Evolutionary conservation across 1,140 invertebrate genomes (phyloP), one percentile per base, ranked within the genome.

Genomic region (Triops longicaudatus): DNA sequence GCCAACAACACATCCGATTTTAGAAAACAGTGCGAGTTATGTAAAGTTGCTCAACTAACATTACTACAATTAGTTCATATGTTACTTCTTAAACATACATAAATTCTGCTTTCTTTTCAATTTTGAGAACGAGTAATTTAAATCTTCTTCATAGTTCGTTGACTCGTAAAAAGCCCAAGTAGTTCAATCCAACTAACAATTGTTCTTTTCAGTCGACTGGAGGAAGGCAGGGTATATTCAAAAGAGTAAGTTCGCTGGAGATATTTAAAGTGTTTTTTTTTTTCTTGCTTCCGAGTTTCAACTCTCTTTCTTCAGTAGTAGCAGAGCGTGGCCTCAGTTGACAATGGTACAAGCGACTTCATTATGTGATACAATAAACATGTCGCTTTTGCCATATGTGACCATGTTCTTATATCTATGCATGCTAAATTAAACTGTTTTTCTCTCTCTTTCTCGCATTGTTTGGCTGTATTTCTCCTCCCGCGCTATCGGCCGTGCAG

Each of bases 401-500:
- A 43, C 42, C 63, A 72, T 41, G 63, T 77, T 72, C 72, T 27
- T 42, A 31, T 73, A 22, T 76, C 42, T 74, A 74, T 79, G 78
- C 77, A 75, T 77, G 72, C 31, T 43, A 43, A 77, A 76, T 75
- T 81, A 81, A 79, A 74, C 79, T 80, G 78, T 80, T 81, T 82
- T 80, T 82, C 80, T 82, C 80, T 78, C 77, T 81, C 80, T 82
- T 86, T 83, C 83, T 82, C 83, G 82, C 81, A 81, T 77, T 79
- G 75, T 76, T 78, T 80, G 78, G 44, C 75, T 76, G 74, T 75
- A 28, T 43, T 73, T 37, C 31, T 37, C 31, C 31, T 73, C 27
- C 73, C 42, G 11, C 26, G 31, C 44, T 76, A 72, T 73, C 43
- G 79, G 72, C 77, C 80, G 26, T 41, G 81, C 89, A 94, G 90